Base-by-base conservation (phyloP, 2,888 invertebrate species). In the Adela reaumurella region DNA sequence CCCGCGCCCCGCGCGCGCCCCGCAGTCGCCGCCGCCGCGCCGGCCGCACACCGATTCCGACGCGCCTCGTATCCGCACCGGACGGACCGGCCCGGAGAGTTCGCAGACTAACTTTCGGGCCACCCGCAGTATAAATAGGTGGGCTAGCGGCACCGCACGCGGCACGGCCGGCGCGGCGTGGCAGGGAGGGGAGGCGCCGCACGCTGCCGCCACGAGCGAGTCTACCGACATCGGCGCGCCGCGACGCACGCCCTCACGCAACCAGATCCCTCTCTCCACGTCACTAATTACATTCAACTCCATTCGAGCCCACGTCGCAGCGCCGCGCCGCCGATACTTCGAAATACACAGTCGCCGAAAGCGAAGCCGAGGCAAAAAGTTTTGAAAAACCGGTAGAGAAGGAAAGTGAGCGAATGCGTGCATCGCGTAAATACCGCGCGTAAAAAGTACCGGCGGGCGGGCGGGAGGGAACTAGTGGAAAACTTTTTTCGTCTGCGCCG, bases 381-480 rank as follows among this genome's bases (percentile, higher is more conserved):
- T 56, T 62, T 62, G 65, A 61, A 55, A 57, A 58, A 48, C 19
- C 54, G 55, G 43, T 16, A 20, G 17, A 51, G 24, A 49, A 43
- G 54, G 66, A 74, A 72, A 74, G 67, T 60, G 68, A 71, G 59
- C 70, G 68, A 52, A 53, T 50, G 50, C 64, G 62, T 61, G 63
- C 60, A 60, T 66, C 69, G 62, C 67, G 74, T 74, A 72, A 72
- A 79, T 69, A 74, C 70, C 65, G 69, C 63, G 62, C 70, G 68
- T 68, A 74, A 79, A 74, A 74, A 78, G 77, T 78, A 70, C 74
- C 67, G 63, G 68, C 72, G 56, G 78, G 70, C 76, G 74, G 72
- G n/a, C n/a, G n/a, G n/a, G n/a, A n/a, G 71, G 76, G 71, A 74
- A 79, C 73, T 77, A 77, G 78, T 78, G 70, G 71, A 74, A 49